Percentiles rank a stretch among this genome's conserved stretches.
phyloP scores from a whole-genome alignment of 2,888 invertebrate species.

The Hybos culiciformis region DNA sequence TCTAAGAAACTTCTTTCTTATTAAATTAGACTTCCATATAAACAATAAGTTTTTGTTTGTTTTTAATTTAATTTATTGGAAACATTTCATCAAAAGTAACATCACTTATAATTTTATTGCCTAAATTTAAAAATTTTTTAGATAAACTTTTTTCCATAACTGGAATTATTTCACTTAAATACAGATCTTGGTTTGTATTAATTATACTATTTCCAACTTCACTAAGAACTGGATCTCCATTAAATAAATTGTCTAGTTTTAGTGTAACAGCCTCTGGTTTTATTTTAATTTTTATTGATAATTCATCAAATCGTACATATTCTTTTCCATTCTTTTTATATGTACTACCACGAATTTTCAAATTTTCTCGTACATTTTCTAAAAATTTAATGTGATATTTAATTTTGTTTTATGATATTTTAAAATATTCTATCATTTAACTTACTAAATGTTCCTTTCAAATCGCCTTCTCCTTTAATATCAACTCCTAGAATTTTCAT shows the following conservation, averaged over 20 bases:
- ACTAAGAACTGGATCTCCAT: constrained; percentile 30
- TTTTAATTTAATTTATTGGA: constrained; percentile 20
- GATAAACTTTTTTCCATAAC: constrained; percentile 32
- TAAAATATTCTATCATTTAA: constrained; percentile 2
- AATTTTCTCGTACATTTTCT: constrained; percentile 31
- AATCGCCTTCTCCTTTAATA: constrained; percentile 30
- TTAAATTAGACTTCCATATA: too few species aligned
- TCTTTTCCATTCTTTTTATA: constrained; percentile 25
- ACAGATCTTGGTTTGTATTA: constrained; percentile 32
- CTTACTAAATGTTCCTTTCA: constrained; percentile 29
- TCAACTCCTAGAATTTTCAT: constrained; percentile 29
- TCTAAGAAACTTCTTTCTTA: too few species aligned
- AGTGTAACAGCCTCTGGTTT: constrained; percentile 27
- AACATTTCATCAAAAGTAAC: constrained; percentile 36
- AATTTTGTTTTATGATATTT: background rate
- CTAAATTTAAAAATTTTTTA: constrained; percentile 30
- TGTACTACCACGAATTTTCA: constrained; percentile 29
- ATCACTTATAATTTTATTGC: constrained; percentile 29
- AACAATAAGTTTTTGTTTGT: too few species aligned
- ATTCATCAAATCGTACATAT: constrained; percentile 29
- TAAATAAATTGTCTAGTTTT: constrained; percentile 31
- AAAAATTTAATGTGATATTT: background rate
- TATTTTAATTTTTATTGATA: constrained; percentile 29
- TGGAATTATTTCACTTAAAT: constrained; percentile 31
- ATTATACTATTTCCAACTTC: constrained; percentile 32